A percentile compares a stretch with the other conserved stretches of the same genome.
Evolutionary conservation across 2,888 invertebrate genomes (phyloP).

Genomic region (Mechanitis messenoides): DNA sequence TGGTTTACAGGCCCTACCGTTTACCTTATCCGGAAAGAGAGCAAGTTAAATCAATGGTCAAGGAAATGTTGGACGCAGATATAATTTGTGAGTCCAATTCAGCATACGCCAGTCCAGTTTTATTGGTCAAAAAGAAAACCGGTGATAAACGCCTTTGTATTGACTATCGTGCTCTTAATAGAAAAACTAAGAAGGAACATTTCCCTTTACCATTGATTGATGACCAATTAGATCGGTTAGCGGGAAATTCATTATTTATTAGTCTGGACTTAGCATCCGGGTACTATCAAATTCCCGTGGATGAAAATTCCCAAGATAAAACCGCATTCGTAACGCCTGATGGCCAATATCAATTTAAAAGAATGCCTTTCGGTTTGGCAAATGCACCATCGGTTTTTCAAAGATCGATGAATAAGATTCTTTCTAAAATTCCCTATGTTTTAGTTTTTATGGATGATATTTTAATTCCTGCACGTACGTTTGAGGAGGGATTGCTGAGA

Average conservation of each 20-base stretch:
- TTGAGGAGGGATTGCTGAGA: no score
- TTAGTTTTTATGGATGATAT: no score
- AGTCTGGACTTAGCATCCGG: no score
- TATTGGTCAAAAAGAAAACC: constrained; percentile 31
- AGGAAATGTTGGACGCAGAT: constrained; percentile 26
- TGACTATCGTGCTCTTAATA: not conserved
- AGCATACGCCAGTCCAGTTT: constrained; percentile 32
- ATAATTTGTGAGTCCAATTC: constrained; percentile 29
- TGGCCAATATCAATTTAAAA: constrained; percentile 44
- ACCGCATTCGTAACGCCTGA: constrained; percentile 18
- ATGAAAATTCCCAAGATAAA: no score
- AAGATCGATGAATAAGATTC: constrained; percentile 35
- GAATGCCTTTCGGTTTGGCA: constrained; percentile 47
- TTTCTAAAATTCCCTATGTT: no score
- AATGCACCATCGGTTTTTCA: constrained; percentile 50
- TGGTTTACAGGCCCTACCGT: constrained; percentile 29
- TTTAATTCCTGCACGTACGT: no score
- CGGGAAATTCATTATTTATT: no score
- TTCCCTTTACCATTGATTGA: no score
- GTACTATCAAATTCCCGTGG: no score
- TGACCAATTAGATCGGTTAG: no score
- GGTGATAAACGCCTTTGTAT: constrained; percentile 26
- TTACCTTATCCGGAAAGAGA: constrained; percentile 26
- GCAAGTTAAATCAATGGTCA: constrained; percentile 24
- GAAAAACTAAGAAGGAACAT: no score